Base-by-base conservation (phyloP, 1,140 invertebrate species). In the Calephelis virginiensis region DNA sequence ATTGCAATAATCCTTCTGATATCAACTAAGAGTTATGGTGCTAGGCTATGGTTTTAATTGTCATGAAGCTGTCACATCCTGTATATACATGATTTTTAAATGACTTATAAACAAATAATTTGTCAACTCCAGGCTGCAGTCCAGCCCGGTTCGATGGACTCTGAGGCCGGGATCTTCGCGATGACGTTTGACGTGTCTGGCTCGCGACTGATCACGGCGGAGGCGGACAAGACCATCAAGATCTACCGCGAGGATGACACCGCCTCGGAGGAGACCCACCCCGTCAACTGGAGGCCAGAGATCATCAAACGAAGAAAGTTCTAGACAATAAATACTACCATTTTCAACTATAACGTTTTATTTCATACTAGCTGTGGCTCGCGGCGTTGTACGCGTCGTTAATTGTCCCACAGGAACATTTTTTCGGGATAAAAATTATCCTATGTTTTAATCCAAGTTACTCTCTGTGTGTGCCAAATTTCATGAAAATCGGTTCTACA, bases 171-270 rank as follows among this genome's bases (percentile, higher is more conserved):
- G 60, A 97, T 99, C 71, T 99, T 99, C 92, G 95, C 98, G 61
- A 95, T 99, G 93, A 95, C 94, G 5, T 99, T 97, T 92, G 99
- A 99, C 88, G 95, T 97, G 66, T 98, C 97, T 66, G 98, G 98
- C 48, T 96, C 95, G 11, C 93, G 99, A 64, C 93, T 99, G 56
- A 97, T 99, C 64, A 99, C 98, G 1, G 97, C 97, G 6, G 99
- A 99, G 92, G 98, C 98, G 7, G 99, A 99, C 89, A 99, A 99
- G 92, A 99, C 98, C 0, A 98, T 99, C 69, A 99, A 99, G 94
- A 96, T 99, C 70, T 99, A 99, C 90, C 98, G 97, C 88, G 98
- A 99, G 92, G 98, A 99, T 92, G 97, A 99, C 37, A 94, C 95
- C 62, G 98, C 99, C 11, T 97, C 96, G 0, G 98, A 99, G 93